These are phyloP conservation scores for Anastatus disparis DNA, from an alignment of 1,140 invertebrate species.

Conservation along the genomic window DNA sequence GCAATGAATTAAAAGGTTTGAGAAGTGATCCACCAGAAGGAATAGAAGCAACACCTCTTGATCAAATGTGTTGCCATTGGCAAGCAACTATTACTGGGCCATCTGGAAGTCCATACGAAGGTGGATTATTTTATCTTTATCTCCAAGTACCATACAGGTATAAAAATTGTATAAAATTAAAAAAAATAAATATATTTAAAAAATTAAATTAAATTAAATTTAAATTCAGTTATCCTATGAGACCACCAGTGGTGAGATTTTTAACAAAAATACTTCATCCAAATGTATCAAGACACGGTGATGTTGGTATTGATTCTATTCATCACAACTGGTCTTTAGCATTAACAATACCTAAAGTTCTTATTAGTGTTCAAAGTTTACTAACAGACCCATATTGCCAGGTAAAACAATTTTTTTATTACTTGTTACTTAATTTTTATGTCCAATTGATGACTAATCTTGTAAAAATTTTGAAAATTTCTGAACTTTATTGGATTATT, in stretches of 20 bases:
- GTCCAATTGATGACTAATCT: too few relatives aligned
- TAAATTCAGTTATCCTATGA: slow-evolving; percentile 85
- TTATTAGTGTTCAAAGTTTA: slow-evolving; percentile 90
- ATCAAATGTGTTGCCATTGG: slow-evolving; percentile 86
- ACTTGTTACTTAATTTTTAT: background rate
- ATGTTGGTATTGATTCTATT: slow-evolving; percentile 94
- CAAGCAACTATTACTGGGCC: slow-evolving; percentile 91
- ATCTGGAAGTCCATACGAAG: slow-evolving; percentile 90
- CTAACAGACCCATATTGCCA: slow-evolving; percentile 92
- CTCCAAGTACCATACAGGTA: slow-evolving; percentile 84
- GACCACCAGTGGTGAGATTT: slow-evolving; percentile 89
- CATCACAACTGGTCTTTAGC: slow-evolving; percentile 96
- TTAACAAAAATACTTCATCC: slow-evolving; percentile 93
- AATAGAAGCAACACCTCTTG: slow-evolving; percentile 87
- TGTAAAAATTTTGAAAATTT: too few relatives aligned
- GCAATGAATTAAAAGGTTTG: slow-evolving; percentile 80
- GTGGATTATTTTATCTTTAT: slow-evolving; percentile 93
- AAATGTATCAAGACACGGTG: slow-evolving; percentile 94
- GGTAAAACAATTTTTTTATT: too few relatives aligned
- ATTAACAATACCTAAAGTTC: slow-evolving; percentile 89
- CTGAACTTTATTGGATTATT: too few relatives aligned
- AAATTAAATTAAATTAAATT: too few relatives aligned
- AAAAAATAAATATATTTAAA: background rate
- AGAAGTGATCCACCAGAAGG: slow-evolving; percentile 88
- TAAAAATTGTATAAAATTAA: background rate